Conservation (phyloP, 2,797 vertebrate species). For the Pangasius krempfi region DNA sequence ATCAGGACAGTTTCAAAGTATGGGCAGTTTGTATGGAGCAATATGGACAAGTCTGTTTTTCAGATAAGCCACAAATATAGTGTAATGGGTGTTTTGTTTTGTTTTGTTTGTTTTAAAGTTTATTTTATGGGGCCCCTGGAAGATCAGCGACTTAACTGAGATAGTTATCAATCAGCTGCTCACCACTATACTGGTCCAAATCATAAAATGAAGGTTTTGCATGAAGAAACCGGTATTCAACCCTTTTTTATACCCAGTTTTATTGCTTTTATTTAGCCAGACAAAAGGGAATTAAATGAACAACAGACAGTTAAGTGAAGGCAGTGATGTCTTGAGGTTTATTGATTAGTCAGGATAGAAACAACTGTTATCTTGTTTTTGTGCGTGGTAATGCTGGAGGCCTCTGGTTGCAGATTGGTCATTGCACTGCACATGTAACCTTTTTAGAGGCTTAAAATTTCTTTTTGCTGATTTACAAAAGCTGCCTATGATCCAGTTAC, state of each 20-base stretch:
- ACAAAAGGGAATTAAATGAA: not conserved
- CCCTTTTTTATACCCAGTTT: not conserved
- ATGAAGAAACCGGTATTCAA: not conserved
- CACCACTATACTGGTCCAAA: not conserved
- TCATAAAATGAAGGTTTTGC: not conserved
- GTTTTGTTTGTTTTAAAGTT: not conserved
- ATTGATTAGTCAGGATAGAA: not conserved
- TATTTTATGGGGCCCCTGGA: not conserved
- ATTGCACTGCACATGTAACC: not conserved
- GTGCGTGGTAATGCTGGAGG: not conserved
- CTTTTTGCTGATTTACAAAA: not conserved
- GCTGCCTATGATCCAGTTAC: not conserved
- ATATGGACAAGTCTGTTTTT: not conserved
- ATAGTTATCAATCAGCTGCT: not conserved
- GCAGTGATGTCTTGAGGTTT: not conserved
- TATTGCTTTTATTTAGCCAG: conserved; percentile 5
- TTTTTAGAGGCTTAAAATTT: not conserved
- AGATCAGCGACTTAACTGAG: not conserved
- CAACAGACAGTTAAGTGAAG: not conserved
- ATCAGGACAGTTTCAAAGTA: not conserved
- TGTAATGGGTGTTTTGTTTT: not conserved
- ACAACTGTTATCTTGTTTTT: not conserved
- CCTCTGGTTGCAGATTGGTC: not conserved
- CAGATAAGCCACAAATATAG: not conserved
- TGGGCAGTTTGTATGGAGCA: not conserved